Evolutionary conservation across 2,113 vertebrate species (phyloP).

Genomic region (Varanus komodoensis): DNA sequence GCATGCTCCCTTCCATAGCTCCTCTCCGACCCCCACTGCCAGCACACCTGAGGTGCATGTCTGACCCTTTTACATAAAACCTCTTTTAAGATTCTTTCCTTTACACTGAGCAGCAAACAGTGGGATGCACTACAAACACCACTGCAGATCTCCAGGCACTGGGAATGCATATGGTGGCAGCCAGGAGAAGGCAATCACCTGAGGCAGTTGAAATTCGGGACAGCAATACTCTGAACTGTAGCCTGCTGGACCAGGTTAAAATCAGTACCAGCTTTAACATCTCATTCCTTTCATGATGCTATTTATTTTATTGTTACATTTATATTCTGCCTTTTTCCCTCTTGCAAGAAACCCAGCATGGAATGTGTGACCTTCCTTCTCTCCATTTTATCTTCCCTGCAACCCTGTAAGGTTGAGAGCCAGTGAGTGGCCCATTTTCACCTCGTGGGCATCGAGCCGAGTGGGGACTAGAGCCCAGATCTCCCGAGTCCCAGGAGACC

Average conservation of each 20-base stretch:
- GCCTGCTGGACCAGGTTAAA: not conserved
- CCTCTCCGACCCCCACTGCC: not conserved
- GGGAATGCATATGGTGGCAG: not conserved
- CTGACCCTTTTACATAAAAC: not conserved
- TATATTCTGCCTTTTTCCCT: no score
- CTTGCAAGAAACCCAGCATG: no score
- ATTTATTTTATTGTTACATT: not conserved
- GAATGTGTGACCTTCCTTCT: no score
- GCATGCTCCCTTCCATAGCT: not conserved
- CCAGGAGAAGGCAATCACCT: not conserved
- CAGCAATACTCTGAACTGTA: not conserved
- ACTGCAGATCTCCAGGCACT: not conserved
- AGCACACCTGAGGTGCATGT: not conserved
- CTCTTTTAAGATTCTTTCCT: not conserved
- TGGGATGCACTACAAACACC: not conserved
- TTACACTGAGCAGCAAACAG: not conserved
- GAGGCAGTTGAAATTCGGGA: not conserved
- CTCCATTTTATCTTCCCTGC: no score
- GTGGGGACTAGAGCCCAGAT: not conserved
- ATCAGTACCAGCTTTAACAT: not conserved
- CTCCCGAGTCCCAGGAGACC: not conserved
- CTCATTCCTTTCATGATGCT: slow-evolving; percentile 20
- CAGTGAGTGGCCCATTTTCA: no score
- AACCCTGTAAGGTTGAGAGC: no score
- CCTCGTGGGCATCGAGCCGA: no score